Evolutionary conservation across 2,113 vertebrate genomes (phyloP).

Genomic region (Apistogramma diplotaenia): DNA sequence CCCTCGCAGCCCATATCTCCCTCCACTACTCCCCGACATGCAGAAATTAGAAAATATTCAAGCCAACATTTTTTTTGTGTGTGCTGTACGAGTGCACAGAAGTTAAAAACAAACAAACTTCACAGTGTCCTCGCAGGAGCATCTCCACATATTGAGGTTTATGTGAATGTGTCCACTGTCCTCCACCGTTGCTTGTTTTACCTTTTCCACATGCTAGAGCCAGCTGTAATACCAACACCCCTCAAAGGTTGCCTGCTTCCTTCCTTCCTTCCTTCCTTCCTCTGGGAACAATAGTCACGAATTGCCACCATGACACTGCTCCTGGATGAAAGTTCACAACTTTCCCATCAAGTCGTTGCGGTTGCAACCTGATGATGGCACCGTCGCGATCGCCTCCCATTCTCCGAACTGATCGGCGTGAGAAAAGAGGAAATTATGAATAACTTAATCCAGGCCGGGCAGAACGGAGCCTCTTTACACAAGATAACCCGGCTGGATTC

Average conservation of each 20-base stretch:
- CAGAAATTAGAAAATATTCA: background rate
- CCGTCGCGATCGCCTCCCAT: background rate
- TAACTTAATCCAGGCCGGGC: background rate
- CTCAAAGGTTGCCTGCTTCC: conserved; percentile 54
- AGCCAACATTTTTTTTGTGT: background rate
- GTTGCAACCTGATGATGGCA: background rate
- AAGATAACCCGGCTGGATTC: background rate
- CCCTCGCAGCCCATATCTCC: background rate
- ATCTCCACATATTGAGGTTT: background rate
- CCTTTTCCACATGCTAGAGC: conserved; percentile 34
- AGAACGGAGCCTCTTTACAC: conserved; percentile 1
- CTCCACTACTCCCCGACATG: background rate
- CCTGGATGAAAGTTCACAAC: conserved; percentile 57
- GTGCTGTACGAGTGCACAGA: background rate
- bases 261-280: conserved; percentile 34
- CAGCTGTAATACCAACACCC: conserved; percentile 43
- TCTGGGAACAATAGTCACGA: conserved; percentile 53
- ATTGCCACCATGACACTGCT: conserved; percentile 49
- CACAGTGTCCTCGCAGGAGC: background rate
- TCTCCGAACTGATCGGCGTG: conserved; percentile 49
- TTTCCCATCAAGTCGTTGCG: conserved; percentile 55
- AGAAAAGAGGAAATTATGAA: conserved; percentile 60
- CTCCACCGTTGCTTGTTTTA: background rate
- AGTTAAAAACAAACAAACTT: background rate
- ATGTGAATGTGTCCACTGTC: background rate